Percentiles rank a stretch among this genome's conserved stretches.
Evolutionary conservation across 53 echinoderm and acorn worm species (phyloP).

Genomic region (Astropecten irregularis): DNA sequence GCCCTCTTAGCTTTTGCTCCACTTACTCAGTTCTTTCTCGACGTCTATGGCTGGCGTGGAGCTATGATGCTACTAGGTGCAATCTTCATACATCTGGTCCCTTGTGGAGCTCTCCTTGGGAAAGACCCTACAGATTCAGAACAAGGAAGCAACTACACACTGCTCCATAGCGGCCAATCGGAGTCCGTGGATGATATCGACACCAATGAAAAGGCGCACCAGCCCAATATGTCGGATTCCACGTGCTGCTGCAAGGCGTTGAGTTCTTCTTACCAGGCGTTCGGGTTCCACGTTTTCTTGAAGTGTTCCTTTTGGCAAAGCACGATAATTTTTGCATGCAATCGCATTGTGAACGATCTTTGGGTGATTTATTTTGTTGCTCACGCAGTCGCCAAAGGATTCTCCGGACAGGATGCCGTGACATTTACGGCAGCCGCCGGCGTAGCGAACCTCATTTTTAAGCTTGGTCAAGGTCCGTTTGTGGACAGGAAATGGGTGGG

Average conservation of each 20-base stretch:
- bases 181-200: no score
- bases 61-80: conserved; percentile 16
- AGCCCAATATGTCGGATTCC: no score
- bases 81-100: neutral
- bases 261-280: neutral
- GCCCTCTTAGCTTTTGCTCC: neutral
- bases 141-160: neutral
- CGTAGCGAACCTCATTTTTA: neutral
- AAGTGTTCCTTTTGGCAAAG: neutral
- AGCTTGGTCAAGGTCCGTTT: neutral
- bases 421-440: neutral
- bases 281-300: neutral
- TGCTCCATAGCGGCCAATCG: no score
- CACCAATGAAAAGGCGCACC: no score
- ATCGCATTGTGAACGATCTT: neutral
- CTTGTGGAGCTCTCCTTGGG: conserved; percentile 6
- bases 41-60: conserved; percentile 26
- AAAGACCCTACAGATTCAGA: neutral
- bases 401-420: conserved; percentile 5
- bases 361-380: conserved; percentile 2
- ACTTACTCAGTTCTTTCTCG: conserved; percentile 1
- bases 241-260: neutral
- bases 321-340: neutral
- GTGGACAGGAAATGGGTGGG: neutral
- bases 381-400: neutral